These are phyloP conservation scores for Nothocercus nigrocapillus DNA, from an alignment of 2,113 vertebrate species.

Conservation along the genomic window DNA sequence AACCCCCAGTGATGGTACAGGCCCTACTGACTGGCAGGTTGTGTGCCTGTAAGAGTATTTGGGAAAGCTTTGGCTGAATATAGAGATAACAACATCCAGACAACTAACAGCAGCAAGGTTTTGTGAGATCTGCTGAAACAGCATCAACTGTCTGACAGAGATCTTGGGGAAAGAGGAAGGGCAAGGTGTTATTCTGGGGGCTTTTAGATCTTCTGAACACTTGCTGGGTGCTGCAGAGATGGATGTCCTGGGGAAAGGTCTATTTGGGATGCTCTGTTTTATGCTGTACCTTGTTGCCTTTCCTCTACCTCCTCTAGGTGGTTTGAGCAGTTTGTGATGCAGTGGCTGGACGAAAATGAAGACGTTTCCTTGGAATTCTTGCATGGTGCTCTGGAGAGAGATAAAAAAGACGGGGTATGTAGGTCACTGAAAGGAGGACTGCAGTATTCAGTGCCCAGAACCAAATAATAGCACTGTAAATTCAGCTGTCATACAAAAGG, in stretches of 20 bases:
- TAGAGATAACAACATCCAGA: background rate
- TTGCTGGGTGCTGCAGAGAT: background rate
- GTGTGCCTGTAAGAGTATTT: background rate
- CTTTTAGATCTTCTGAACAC: background rate
- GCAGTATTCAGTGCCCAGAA: background rate
- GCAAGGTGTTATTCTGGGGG: background rate
- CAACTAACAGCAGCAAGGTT: background rate
- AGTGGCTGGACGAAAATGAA: conserved; percentile 98
- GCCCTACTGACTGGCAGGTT: background rate
- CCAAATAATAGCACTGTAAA: background rate
- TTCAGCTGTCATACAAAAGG: background rate
- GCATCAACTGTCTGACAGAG: background rate
- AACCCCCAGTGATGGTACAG: background rate
- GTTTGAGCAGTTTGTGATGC: conserved; percentile 97
- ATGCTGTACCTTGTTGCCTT: background rate
- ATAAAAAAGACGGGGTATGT: conserved; percentile 98
- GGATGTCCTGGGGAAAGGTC: background rate
- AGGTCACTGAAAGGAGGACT: background rate
- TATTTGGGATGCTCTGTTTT: background rate
- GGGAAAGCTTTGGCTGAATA: background rate
- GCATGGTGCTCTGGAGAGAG: conserved; percentile 94
- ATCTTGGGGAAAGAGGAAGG: background rate
- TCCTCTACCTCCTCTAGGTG: conserved; percentile 79
- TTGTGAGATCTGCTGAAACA: background rate
- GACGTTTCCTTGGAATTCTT: conserved; percentile 97